Percentiles rank a stretch among this genome's conserved stretches.
Conservation (phyloP, 2,797 vertebrate species). For the Alectoris magna region DNA sequence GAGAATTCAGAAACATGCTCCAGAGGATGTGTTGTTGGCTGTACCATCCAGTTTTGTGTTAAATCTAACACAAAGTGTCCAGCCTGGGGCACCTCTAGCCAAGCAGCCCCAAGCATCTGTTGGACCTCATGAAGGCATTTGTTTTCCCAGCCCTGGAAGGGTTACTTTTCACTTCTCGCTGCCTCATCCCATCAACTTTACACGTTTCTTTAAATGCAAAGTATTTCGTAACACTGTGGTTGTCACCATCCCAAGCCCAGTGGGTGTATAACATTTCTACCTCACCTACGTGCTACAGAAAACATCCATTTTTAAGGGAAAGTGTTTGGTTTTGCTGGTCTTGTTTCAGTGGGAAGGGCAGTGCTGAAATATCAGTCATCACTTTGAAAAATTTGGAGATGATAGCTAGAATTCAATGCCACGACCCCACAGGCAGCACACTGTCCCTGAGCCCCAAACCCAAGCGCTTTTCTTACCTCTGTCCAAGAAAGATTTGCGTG, state of each 20-base stretch:
- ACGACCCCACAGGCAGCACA: neutral
- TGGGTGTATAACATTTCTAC: neutral
- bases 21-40: neutral
- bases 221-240: fast-evolving
- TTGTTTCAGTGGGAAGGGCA: neutral
- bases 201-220: neutral
- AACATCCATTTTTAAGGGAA: neutral
- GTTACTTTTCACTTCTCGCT: neutral
- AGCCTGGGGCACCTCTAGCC: neutral
- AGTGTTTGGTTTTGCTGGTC: neutral
- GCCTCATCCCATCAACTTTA: constrained; percentile 5
- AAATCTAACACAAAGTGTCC: neutral
- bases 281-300: neutral
- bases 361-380: constrained; percentile 1
- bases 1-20: constrained; percentile 35
- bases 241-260: neutral
- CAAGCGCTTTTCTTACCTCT: neutral
- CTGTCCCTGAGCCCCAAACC: neutral
- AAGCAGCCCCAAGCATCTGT: neutral
- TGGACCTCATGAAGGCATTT: neutral
- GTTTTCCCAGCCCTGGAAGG: neutral
- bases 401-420: neutral
- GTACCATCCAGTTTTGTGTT: constrained; percentile 12
- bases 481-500: constrained; percentile 2
- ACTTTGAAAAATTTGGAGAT: neutral